These are phyloP conservation scores for Novumbra hubbsi DNA, from an alignment of 2,797 vertebrate genomes.

Conservation along the genomic window DNA sequence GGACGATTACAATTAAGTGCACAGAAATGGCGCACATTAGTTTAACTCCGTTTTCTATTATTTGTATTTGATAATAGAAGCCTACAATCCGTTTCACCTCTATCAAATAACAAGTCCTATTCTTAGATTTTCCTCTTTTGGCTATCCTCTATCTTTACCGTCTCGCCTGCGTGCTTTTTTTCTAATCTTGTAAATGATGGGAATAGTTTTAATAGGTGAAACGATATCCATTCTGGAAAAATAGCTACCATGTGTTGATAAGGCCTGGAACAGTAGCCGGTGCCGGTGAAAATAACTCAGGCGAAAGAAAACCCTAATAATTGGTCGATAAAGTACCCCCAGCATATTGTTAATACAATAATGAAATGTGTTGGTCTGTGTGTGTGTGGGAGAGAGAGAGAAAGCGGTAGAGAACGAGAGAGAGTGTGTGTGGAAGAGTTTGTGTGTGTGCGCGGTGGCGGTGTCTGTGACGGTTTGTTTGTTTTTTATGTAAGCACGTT, in stretches of 20 bases:
- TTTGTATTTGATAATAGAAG: neutral
- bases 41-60: neutral
- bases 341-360: neutral
- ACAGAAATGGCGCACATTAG: neutral
- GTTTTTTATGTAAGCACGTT: neutral
- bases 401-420: neutral
- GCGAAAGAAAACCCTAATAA: neutral
- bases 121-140: constrained; percentile 1
- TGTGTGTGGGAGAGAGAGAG: constrained; percentile 4
- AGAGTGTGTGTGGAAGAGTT: neutral
- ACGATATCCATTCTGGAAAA: constrained; percentile 33
- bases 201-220: constrained; percentile 47
- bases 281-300: neutral
- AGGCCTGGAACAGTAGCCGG: neutral
- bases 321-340: neutral
- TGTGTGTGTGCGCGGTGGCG: neutral
- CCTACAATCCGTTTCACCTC: neutral
- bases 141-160: neutral
- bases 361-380: neutral
- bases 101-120: neutral
- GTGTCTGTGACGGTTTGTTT: neutral
- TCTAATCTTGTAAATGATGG: constrained; percentile 36
- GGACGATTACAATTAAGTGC: neutral
- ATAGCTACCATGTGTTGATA: constrained; percentile 15
- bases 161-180: neutral